A percentile compares a stretch with the other conserved stretches of the same genome.
Conservation (phyloP, 2,888 invertebrate genomes). For the Patella depressa region DNA sequence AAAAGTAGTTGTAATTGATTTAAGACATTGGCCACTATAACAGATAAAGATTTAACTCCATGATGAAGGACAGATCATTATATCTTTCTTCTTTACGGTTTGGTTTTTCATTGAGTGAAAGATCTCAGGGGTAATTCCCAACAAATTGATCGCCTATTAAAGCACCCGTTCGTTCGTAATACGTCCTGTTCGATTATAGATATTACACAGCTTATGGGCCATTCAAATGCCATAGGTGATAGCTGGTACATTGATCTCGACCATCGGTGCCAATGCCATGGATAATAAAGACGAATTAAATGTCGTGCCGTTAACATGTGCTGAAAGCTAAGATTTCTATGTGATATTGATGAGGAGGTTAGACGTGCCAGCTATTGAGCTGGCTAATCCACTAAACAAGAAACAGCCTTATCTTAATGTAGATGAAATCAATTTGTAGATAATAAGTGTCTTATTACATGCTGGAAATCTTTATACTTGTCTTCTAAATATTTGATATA, state of each 20-base stretch:
- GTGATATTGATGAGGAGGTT: neutral
- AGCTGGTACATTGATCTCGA: neutral
- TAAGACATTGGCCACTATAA: no score
- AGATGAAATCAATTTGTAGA: neutral
- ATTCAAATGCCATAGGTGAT: conserved; percentile 7
- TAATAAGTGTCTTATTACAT: neutral
- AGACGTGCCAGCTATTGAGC: neutral
- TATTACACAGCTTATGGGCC: conserved; percentile 9
- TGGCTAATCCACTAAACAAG: conserved; percentile 6
- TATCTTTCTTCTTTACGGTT: no score
- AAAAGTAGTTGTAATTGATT: no score
- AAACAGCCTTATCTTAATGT: conserved; percentile 6
- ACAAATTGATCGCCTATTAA: conserved; percentile 4
- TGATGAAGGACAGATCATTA: no score
- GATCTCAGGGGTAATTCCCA: neutral
- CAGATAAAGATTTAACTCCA: no score
- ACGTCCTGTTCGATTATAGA: conserved; percentile 2
- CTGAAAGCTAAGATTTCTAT: neutral
- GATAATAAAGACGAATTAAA: neutral
- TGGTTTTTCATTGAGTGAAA: no score
- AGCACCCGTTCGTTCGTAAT: conserved; percentile 7
- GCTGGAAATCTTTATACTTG: neutral
- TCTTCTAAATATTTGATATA: no score
- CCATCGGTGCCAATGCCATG: neutral
- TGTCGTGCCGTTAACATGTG: neutral